Conservation (phyloP, 2,797 vertebrate species). For the Sebastes kiyomatsui region DNA sequence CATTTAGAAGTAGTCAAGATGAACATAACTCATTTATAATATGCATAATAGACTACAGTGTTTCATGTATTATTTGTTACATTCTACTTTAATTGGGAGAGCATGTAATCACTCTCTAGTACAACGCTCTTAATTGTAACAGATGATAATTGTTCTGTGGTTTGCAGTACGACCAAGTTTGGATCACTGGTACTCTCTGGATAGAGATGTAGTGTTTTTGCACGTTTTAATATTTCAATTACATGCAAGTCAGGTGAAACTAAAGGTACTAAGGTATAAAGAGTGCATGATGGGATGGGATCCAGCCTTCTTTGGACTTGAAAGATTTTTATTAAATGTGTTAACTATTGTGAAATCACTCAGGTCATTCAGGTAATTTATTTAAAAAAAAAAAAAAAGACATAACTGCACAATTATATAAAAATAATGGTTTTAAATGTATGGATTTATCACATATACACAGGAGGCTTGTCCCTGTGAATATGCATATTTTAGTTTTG, state of each 20-base stretch:
- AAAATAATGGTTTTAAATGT: neutral
- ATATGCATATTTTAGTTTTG: neutral
- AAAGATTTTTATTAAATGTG: neutral
- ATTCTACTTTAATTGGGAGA: neutral
- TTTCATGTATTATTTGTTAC: neutral
- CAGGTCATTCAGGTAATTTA: neutral
- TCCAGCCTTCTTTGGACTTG: neutral
- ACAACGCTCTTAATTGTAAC: neutral
- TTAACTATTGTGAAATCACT: neutral
- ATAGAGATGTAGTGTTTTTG: neutral
- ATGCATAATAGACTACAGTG: neutral
- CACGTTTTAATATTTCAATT: neutral
- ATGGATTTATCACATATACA: neutral
- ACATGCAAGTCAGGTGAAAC: neutral
- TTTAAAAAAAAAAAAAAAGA: neutral
- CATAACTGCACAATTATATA: neutral
- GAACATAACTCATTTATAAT: neutral
- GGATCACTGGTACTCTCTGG: neutral
- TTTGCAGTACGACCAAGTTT: neutral
- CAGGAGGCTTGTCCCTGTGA: neutral
- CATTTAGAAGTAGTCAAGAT: neutral
- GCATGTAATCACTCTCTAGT: neutral
- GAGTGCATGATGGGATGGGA: neutral
- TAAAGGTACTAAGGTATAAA: neutral
- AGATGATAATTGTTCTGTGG: neutral